Evolutionary conservation across 2,113 vertebrate species (phyloP).

Genomic region (Crotalus helleri): DNA sequence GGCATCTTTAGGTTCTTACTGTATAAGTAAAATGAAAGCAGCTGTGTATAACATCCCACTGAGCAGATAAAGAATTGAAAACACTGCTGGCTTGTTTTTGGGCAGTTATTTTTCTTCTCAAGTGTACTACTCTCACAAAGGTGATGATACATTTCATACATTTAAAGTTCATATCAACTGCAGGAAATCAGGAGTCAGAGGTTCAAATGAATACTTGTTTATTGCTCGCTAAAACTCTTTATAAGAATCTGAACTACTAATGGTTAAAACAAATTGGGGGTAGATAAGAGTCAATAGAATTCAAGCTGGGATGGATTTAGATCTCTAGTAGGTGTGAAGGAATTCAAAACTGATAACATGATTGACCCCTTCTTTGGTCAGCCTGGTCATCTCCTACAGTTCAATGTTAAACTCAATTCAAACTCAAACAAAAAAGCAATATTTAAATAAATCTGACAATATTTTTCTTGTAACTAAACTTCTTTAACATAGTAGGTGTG

Average conservation of each 20-base stretch:
- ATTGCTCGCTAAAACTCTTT: background rate
- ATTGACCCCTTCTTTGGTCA: background rate
- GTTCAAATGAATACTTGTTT: background rate
- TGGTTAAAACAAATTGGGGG: background rate
- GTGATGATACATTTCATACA: background rate
- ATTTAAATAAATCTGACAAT: background rate
- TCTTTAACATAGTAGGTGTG: background rate
- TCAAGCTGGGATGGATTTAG: background rate
- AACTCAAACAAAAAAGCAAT: background rate
- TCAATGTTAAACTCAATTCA: background rate
- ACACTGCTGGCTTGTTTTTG: background rate
- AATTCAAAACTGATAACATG: background rate
- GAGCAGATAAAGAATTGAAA: background rate
- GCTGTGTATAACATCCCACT: background rate
- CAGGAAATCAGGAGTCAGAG: background rate
- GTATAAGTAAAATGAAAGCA: background rate
- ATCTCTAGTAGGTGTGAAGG: background rate
- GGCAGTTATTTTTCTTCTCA: background rate
- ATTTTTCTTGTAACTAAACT: background rate
- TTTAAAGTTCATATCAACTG: background rate
- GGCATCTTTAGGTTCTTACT: background rate
- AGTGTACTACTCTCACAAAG: background rate
- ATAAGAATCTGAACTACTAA: background rate
- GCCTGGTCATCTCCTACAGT: background rate
- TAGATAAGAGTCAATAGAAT: background rate